Evolutionary conservation across 2,113 vertebrate species (phyloP).

Genomic region (Sorex fumeus): DNA sequence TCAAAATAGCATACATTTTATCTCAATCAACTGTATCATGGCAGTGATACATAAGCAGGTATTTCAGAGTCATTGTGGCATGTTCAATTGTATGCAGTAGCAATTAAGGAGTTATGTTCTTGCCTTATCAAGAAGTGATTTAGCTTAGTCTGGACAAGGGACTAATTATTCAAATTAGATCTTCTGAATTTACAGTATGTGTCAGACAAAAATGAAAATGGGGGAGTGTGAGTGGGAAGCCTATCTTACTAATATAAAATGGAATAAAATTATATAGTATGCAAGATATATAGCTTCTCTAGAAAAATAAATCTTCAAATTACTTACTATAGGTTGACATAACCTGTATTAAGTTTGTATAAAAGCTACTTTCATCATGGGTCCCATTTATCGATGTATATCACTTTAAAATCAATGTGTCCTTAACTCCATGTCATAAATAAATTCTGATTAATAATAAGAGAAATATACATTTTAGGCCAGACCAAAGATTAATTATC

Average conservation of each 20-base stretch:
- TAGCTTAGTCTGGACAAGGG: background rate
- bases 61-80: background rate
- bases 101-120: background rate
- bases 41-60: background rate
- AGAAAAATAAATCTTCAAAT: background rate
- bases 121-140: conserved; percentile 2
- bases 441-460: background rate
- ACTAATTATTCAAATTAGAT: background rate
- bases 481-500: background rate
- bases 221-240: background rate
- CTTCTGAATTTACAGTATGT: background rate
- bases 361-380: background rate
- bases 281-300: background rate
- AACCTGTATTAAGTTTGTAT: background rate
- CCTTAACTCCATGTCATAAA: background rate
- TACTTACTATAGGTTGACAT: background rate
- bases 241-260: background rate
- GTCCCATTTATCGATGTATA: background rate
- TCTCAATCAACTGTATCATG: background rate
- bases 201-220: background rate
- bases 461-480: background rate
- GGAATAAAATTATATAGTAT: background rate
- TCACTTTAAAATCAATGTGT: background rate
- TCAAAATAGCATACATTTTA: background rate
- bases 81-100: background rate